Evolutionary conservation across 1,140 invertebrate genomes (phyloP).

Genomic region (Holcopasites calliopsidis): DNA sequence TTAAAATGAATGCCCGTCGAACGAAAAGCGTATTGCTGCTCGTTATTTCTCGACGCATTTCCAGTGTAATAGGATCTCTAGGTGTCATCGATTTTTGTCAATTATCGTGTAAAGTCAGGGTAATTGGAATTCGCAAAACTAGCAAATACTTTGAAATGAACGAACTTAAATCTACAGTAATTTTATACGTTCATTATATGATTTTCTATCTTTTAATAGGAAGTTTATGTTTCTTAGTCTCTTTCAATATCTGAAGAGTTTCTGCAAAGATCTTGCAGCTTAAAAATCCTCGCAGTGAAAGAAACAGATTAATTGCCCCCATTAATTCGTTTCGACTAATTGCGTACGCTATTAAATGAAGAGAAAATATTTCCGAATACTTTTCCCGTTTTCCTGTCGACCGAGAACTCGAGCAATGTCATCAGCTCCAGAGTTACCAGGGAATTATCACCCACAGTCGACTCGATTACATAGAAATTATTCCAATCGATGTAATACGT

Average conservation of each 20-base stretch:
- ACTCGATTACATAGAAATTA: constrained; percentile 28
- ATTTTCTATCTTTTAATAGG: too few species aligned
- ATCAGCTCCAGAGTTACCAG: constrained; percentile 2
- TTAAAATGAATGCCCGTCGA: constrained; percentile 1
- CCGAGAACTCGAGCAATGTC: background rate
- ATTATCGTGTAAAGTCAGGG: constrained; percentile 1
- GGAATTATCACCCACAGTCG: background rate
- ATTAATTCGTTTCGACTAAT: too few species aligned
- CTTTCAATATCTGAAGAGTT: too few species aligned
- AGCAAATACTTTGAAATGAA: background rate
- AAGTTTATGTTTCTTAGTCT: too few species aligned
- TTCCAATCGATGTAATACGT: constrained; percentile 46
- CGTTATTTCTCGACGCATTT: background rate
- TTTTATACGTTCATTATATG: too few species aligned
- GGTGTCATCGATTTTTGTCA: background rate
- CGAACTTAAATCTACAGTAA: background rate
- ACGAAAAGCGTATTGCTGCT: background rate
- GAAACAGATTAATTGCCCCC: too few species aligned
- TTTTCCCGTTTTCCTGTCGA: background rate
- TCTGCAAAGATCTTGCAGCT: too few species aligned
- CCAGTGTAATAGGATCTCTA: constrained; percentile 16
- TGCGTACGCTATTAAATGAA: too few species aligned
- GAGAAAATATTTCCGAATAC: background rate
- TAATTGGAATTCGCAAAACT: constrained; percentile 21
- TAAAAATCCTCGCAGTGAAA: too few species aligned